A percentile compares a stretch with the other conserved stretches of the same genome.
phyloP scores from a whole-genome alignment of 2,113 vertebrate species.

The Sarotherodon lohbergeri region DNA sequence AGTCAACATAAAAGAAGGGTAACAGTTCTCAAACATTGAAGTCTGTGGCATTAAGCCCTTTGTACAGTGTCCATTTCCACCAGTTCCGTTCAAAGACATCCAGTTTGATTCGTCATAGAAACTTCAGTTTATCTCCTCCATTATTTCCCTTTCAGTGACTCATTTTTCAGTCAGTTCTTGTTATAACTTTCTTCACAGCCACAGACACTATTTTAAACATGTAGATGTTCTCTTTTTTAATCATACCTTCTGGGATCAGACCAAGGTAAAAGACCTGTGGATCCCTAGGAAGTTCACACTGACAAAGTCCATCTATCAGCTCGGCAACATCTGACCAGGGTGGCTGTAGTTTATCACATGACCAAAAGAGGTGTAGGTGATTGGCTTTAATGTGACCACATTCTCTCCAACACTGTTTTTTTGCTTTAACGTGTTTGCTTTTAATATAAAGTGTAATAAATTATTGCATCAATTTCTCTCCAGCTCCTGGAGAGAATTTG shows the following conservation, averaged over 20 bases:
- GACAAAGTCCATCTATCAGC: neutral
- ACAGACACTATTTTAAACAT: neutral
- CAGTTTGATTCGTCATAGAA: neutral
- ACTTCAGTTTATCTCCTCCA: neutral
- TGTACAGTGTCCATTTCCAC: neutral
- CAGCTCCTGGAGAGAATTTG: too few species aligned
- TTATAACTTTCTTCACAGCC: neutral
- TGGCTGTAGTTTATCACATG: neutral
- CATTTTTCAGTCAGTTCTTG: neutral
- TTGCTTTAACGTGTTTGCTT: neutral
- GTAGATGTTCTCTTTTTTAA: neutral
- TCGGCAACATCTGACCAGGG: neutral
- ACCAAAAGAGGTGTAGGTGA: fast-evolving
- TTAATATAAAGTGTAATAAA: neutral
- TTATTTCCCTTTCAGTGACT: neutral
- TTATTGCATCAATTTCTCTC: too few species aligned
- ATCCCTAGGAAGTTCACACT: neutral
- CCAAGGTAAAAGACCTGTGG: neutral
- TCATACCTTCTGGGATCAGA: neutral
- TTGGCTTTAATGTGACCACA: neutral
- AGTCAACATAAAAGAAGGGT: neutral
- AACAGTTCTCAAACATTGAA: neutral
- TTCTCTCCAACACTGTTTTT: neutral
- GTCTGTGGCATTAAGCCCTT: neutral
- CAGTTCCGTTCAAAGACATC: fast-evolving